phyloP scores from a whole-genome alignment of 2,113 vertebrate genomes.

The Neofelis nebulosa region DNA sequence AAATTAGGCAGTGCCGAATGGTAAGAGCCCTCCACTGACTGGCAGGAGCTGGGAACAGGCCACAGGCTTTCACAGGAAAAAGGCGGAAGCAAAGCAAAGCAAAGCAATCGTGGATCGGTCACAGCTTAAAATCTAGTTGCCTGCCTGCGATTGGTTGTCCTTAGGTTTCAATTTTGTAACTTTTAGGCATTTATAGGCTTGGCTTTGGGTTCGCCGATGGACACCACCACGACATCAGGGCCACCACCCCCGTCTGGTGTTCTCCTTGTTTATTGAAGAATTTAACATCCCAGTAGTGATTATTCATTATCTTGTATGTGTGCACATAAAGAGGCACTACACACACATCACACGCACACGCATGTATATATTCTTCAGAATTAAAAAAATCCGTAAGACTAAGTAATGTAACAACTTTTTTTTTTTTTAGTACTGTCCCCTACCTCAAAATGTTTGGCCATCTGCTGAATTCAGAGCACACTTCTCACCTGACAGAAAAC shows the following conservation, averaged over 20 bases:
- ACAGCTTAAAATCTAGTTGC: not conserved
- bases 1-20: not conserved
- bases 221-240: too few species aligned
- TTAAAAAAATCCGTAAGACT: not conserved
- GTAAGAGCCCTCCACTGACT: fast-evolving
- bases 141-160: not conserved
- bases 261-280: not conserved
- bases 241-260: fast-evolving
- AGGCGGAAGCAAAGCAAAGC: not conserved
- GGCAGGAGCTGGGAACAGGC: too few species aligned
- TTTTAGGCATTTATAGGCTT: not conserved
- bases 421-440: not conserved
- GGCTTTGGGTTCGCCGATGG: not conserved
- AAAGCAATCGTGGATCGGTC: not conserved
- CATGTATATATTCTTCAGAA: not conserved
- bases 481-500: not conserved
- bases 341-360: not conserved
- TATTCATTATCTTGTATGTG: not conserved
- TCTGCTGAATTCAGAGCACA: not conserved
- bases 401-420: not conserved
- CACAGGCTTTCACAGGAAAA: not conserved
- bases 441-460: not conserved
- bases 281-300: not conserved
- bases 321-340: not conserved
- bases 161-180: not conserved